Base-by-base conservation (phyloP, 2,888 invertebrate species). In the Nomada fucata region DNA sequence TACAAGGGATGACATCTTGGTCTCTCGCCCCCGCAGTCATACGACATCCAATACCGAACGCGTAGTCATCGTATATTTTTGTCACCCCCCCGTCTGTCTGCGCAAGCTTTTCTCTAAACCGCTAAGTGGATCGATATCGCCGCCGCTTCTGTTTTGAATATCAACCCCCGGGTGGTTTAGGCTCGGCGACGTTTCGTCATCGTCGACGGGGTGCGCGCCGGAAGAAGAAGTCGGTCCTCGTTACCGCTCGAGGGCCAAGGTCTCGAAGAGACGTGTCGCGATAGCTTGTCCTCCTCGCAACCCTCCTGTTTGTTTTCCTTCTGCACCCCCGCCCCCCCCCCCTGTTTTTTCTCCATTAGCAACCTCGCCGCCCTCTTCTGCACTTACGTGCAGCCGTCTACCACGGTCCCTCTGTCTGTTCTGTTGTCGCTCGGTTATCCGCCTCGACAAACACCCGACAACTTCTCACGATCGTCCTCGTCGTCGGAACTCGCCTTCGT, bases 331-430 rank as follows among this genome's bases (percentile, higher is more conserved):
- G 0, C 23, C 23, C 23, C 23, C 23, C 88, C 88, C 88, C 87
- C 85, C 89, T 90, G 90, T 89, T 91, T 91, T 90, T 88, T 87
- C 88, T 89, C 91, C 90, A 91, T 91, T 91, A 91, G 90, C 83
- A 88, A 87, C 80, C 83, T 81, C 72, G 70, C 79, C 83, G 76
- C 72, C 79, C 79, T 82, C 64, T 57, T 11, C 18, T 72, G 44
- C 50, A 68, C 60, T 20, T 59, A 70, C 65, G 67, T 47, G 57
- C 23, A 47, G n/a, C 69, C 23, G 15, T 18, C 53, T 10, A 23
- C n/a, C 13, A 11, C 36, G 18, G 26, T 26, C 44, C 26, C 60
- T 10, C 50, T 60, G 44, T 52, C 71, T 61, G 50, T 20, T 36
- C 59, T 72, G 69, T 73, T 72, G 79, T 86, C 86, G 73, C 81